phyloP scores from a whole-genome alignment of 2,797 vertebrate species.

The Psittacula derbiana region DNA sequence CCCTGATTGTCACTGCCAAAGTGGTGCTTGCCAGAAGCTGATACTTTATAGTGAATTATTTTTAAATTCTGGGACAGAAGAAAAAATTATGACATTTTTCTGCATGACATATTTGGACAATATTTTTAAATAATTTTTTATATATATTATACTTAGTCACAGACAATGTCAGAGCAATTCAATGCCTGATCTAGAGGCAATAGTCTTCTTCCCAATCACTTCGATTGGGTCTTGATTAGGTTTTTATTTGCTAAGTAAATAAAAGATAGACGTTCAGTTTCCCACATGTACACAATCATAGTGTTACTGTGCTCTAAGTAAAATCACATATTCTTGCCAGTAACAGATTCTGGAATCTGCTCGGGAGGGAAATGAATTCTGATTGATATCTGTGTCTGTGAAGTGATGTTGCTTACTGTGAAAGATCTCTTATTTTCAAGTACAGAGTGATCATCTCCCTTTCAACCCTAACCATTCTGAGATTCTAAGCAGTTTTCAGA shows the following conservation, averaged over 20 bases:
- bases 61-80: background rate
- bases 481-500: background rate
- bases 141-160: background rate
- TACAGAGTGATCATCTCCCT: background rate
- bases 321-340: background rate
- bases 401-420: background rate
- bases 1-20: background rate
- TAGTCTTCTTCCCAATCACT: background rate
- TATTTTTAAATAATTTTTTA: background rate
- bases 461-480: background rate
- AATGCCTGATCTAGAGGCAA: background rate
- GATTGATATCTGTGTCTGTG: background rate
- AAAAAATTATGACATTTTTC: background rate
- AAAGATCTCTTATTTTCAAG: background rate
- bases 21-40: background rate
- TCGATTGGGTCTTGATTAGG: background rate
- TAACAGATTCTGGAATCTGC: background rate
- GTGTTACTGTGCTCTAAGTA: background rate
- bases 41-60: background rate
- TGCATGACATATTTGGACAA: background rate
- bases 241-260: conserved; percentile 31
- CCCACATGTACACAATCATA: background rate
- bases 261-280: background rate
- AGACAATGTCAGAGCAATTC: background rate
- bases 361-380: background rate